phyloP scores from a whole-genome alignment of 2,888 invertebrate species.

The Ophion ventricosus region DNA sequence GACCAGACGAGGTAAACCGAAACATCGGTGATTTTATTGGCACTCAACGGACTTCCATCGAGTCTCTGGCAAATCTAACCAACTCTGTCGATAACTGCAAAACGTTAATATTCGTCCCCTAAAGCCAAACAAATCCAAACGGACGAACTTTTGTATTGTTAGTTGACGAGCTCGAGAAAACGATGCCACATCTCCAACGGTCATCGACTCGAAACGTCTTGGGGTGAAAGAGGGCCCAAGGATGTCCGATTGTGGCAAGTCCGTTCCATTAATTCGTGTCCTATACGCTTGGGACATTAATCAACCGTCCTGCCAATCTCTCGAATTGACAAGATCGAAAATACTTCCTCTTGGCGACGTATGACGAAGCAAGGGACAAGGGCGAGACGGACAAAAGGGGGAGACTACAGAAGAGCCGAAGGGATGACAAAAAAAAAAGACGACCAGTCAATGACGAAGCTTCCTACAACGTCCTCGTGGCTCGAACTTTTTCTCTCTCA shows the following conservation, averaged over 20 bases:
- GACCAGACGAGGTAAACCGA: background rate
- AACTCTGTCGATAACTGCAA: slow-evolving; percentile 13
- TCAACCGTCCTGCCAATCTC: slow-evolving; percentile 65
- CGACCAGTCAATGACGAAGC: slow-evolving; percentile 21
- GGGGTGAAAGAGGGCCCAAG: slow-evolving; percentile 12
- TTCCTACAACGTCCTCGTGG: background rate
- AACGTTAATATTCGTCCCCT: background rate
- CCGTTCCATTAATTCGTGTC: slow-evolving; percentile 11
- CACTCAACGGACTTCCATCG: slow-evolving; percentile 74
- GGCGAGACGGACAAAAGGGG: background rate
- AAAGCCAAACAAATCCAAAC: background rate
- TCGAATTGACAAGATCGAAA: slow-evolving; percentile 62
- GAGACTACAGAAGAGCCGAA: slow-evolving; percentile 11
- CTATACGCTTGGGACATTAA: slow-evolving; percentile 50
- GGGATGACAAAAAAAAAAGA: slow-evolving; percentile 26
- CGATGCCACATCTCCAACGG: background rate
- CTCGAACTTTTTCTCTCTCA: slow-evolving; percentile 39
- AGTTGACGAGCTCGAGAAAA: slow-evolving; percentile 20
- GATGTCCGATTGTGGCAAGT: slow-evolving; percentile 20
- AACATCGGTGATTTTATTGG: slow-evolving; percentile 77
- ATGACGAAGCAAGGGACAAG: slow-evolving; percentile 22
- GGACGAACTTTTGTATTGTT: background rate
- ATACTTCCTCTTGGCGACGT: slow-evolving; percentile 56
- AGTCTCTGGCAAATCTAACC: slow-evolving; percentile 65
- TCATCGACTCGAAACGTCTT: slow-evolving; percentile 19